Percentiles rank a stretch among this genome's conserved stretches.
These are phyloP conservation scores for Scyliorhinus canicula DNA, from an alignment of 2,797 vertebrate genomes.

Conservation along the genomic window DNA sequence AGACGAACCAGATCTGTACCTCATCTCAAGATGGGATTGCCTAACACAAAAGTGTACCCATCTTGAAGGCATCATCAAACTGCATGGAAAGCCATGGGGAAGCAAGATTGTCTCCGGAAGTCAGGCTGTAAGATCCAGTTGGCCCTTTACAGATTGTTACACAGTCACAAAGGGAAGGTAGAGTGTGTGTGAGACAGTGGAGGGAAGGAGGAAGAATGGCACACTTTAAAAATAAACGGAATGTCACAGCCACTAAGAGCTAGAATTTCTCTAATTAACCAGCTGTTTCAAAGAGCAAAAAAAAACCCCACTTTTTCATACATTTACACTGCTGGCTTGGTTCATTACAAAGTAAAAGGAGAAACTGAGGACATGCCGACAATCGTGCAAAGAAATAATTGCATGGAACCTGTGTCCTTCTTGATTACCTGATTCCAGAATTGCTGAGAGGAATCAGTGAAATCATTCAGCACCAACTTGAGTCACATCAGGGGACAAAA, in stretches of 20 bases:
- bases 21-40: background rate
- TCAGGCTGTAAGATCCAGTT: background rate
- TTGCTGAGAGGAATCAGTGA: conserved; percentile 11
- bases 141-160: background rate
- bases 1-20: background rate
- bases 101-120: background rate
- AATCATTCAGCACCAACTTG: conserved; percentile 22
- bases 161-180: background rate
- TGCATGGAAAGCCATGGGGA: background rate
- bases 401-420: background rate
- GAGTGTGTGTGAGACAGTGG: background rate
- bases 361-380: conserved; percentile 4
- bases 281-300: background rate
- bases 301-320: background rate
- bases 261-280: conserved; percentile 1
- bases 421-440: background rate
- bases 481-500: conserved; percentile 27
- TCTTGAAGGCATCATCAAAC: background rate
- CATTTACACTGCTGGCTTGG: conserved; percentile 30
- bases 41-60: background rate
- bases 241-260: background rate
- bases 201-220: background rate
- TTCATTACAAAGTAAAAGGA: background rate
- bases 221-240: background rate
- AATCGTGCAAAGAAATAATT: conserved; percentile 25